A percentile compares a stretch with the other conserved stretches of the same genome.
phyloP scores from a whole-genome alignment of 2,113 vertebrate genomes.

The Pantherophis guttatus region DNA sequence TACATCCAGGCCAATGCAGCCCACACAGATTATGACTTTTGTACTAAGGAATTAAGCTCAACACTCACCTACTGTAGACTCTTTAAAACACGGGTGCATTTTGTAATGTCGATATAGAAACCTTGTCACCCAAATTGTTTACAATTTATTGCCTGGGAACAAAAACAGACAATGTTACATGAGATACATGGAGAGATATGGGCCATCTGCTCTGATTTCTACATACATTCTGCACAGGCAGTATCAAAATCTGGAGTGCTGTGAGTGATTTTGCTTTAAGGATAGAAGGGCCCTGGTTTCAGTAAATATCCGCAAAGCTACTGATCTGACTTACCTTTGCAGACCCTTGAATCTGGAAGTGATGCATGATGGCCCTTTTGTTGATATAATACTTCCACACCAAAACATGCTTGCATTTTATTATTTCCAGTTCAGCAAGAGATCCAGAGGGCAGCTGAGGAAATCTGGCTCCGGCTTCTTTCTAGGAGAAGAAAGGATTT shows the following conservation, averaged over 20 bases:
- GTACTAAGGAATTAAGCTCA: background rate
- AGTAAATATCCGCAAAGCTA: background rate
- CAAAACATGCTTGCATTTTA: background rate
- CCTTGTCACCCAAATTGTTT: background rate
- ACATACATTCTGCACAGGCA: background rate
- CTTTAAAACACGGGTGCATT: background rate
- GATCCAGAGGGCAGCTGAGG: constrained; percentile 72
- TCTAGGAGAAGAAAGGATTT: constrained; percentile 76
- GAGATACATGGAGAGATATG: background rate
- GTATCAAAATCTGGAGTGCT: background rate
- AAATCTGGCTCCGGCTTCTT: constrained; percentile 83
- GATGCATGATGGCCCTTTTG: background rate
- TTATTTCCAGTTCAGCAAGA: constrained; percentile 74
- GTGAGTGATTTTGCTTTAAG: background rate
- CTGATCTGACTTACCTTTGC: too few relatives aligned
- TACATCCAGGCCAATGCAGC: background rate
- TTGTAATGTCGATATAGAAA: background rate
- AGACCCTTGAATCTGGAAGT: background rate
- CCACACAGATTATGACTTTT: background rate
- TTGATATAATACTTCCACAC: background rate
- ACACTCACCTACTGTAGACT: background rate
- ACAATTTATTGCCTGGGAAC: background rate
- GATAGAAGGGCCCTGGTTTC: background rate
- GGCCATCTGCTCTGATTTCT: background rate
- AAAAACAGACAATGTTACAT: background rate